Evolutionary conservation across 2,113 vertebrate species (phyloP), one percentile per base, ranked within the genome.

Genomic region (Coturnix japonica): DNA sequence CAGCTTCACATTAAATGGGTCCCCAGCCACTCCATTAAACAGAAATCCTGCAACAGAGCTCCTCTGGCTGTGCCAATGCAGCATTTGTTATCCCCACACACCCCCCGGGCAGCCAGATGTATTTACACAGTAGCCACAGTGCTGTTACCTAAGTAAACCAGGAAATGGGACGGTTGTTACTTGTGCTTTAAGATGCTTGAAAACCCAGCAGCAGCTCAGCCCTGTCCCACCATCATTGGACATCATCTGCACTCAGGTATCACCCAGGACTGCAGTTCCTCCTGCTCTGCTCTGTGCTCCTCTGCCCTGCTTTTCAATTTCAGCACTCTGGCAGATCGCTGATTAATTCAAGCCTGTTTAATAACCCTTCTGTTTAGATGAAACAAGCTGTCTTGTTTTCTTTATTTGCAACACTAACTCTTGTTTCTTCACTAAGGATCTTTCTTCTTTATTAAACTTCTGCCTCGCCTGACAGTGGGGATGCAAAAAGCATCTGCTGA

Each of bases 321-420:
- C 93, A 91, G 91, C 95, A 79, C 76, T 90, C 67, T 96, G 96
- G 95, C 97, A 97, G 96, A 95, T 97, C 97, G 81, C 97, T 97
- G 97, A 97, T 97, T 97, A 98, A 98, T 98, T 97, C 97, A 97
- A 96, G 96, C 85, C 96, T 96, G 91, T 97, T 97, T 98, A 98
- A 98, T 97, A 98, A 97, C 96, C 95, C 96, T 97, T 97, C 97
- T 96, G 96, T 97, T 97, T 97, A 94, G 94, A 98, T 97, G 97
- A 97, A 98, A 97, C 96, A 96, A 97, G 97, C 98, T 98, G 97
- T 97, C 98, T 98, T 97, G 96, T 98, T 97, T 96, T 93, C 97
- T 97, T 97, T 97, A 97, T 97, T 97, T 97, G 96, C 87, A 97
- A 97, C 97, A 97, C 93, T 81, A 97, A 97, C 95, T 97, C 97